Evolutionary conservation across 2,888 invertebrate species (phyloP).

Genomic region (Vandiemenella viatica): DNA sequence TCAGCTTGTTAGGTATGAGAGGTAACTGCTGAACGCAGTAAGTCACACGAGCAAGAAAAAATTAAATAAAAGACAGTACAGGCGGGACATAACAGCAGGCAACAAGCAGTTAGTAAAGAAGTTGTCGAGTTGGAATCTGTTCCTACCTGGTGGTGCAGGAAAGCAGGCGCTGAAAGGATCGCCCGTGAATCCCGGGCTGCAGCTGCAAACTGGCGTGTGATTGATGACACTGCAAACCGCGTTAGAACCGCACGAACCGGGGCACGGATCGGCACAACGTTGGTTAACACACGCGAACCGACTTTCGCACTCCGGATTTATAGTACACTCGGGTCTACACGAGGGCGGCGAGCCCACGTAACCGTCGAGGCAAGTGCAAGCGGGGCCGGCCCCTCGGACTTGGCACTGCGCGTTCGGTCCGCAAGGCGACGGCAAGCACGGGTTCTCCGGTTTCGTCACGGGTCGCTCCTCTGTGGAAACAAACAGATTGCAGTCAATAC

Average conservation of each 20-base stretch:
- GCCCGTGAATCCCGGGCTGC: conserved; percentile 49
- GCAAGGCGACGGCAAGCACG: conserved; percentile 37
- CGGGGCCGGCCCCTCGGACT: conserved; percentile 47
- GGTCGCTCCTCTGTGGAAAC: conserved; percentile 16
- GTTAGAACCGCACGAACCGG: conserved; percentile 56
- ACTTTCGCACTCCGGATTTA: conserved; percentile 54
- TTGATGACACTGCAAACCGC: conserved; percentile 57
- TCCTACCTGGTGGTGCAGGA: conserved; percentile 15
- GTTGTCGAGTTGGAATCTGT: too few species aligned
- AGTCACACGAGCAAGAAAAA: too few species aligned
- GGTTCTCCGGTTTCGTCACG: conserved; percentile 19
- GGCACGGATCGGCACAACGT: conserved; percentile 57
- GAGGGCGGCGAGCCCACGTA: conserved; percentile 22
- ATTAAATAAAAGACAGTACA: too few species aligned
- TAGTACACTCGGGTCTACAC: conserved; percentile 60
- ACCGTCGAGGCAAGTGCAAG: conserved; percentile 19
- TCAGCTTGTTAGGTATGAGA: too few species aligned
- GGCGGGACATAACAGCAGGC: too few species aligned
- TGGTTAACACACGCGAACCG: conserved; percentile 53
- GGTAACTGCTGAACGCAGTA: too few species aligned
- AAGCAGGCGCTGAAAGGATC: conserved; percentile 35
- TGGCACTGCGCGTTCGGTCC: conserved; percentile 72
- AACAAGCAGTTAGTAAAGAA: conserved; percentile 8
- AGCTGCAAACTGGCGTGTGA: conserved; percentile 60
- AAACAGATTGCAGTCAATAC: too few species aligned